Base-by-base conservation (phyloP, 1,140 invertebrate species). In the Leptoteleia sp. region DNA sequence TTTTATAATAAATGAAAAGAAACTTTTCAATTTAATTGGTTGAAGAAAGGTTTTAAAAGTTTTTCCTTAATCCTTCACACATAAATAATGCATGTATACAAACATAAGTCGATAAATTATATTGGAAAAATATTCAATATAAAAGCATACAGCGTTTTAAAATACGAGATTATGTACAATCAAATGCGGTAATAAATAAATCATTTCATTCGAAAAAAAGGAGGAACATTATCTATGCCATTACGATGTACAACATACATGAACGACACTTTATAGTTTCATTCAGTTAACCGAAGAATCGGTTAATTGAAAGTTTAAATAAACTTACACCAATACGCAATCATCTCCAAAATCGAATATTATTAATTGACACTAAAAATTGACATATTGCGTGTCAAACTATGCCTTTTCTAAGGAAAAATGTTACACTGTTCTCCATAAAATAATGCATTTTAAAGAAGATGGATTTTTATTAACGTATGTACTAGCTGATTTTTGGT, bases 401-500 rank as follows among this genome's bases (percentile, higher is more conserved):
- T n/a, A n/a, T n/a, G n/a, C n/a, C n/a, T n/a, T n/a, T 40, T 50
- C 19, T 25, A 55, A 59, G 40, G 3, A 64, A 38, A 40, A 4
- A 19, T 9, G 38, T 50, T 25, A 1, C 29, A 5, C 31, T 40
- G 7, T 33, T n/a, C 27, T 45, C 27, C 40, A 22, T 43, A 4
- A 40, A 48, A 72, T 61, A 29, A 43, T 54, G 42, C 16, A 40
- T n/a, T n/a, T 8, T 59, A 37, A 48, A 31, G 38, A 19, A 37
- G 29, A 50, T 38, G 37, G 6, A 22, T 42, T 76, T 37, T 62
- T 59, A 61, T 64, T 15, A 50, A 59, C 37, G 19, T 35, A 48
- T 37, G n/a, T 57, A 76, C 64, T 68, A 76, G 72, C 43, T 70
- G 57, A 57, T 77, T 64, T 77, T 77, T 77, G 64, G 73, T 70